Percentiles rank a stretch among this genome's conserved stretches.
Evolutionary conservation across 2,113 vertebrate genomes (phyloP).

Genomic region (Bambusicola thoracicus): DNA sequence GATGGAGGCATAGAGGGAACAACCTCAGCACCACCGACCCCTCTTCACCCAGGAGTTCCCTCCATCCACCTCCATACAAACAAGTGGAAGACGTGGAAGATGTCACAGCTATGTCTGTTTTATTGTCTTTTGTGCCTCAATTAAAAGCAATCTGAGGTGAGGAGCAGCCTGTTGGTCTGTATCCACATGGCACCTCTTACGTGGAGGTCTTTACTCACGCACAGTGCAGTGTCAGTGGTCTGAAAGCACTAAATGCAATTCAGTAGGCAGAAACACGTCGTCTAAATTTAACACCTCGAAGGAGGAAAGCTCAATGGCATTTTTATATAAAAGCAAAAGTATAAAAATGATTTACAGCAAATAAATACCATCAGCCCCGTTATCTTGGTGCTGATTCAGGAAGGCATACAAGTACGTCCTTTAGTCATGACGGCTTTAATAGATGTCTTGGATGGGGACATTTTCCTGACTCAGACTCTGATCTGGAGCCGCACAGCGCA

Average conservation of each 20-base stretch:
- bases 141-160: not conserved
- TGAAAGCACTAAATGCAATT: not conserved
- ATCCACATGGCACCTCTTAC: not conserved
- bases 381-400: constrained; percentile 30
- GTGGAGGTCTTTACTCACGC: not conserved
- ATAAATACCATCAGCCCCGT: not conserved
- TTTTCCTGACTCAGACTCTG: not conserved
- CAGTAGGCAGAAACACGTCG: not conserved
- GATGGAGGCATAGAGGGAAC: not conserved
- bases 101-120: not conserved
- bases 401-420: not conserved
- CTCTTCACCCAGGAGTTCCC: not conserved
- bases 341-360: not conserved
- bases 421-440: not conserved
- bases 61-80: not conserved
- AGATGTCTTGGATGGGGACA: not conserved
- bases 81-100: not conserved
- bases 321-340: not conserved
- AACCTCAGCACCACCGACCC: not conserved
- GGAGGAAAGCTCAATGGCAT: not conserved
- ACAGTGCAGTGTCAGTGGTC: not conserved
- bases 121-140: not conserved
- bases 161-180: not conserved
- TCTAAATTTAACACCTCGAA: not conserved
- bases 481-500: not conserved